Evolutionary conservation across 37 sponge, comb jelly and placozoan species (phyloP).

Genomic region (Cliona cf. orientalis): DNA sequence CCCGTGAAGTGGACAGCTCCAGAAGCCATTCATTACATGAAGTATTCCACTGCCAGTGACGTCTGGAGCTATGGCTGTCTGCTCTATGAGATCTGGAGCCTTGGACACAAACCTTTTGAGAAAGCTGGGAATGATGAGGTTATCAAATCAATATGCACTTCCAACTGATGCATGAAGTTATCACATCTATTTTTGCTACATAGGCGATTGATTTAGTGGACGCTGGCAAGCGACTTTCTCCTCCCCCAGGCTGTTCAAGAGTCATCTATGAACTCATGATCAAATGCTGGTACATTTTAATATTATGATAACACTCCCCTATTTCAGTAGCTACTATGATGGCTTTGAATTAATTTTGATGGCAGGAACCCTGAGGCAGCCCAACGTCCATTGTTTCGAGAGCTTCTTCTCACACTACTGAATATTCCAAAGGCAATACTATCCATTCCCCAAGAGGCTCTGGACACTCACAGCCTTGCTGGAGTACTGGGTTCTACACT

Average conservation of each 20-base stretch:
- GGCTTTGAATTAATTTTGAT: too few relatives aligned
- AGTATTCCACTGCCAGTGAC: neutral
- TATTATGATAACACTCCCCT: neutral
- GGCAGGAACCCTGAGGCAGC: slow-evolving; percentile 12
- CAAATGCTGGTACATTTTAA: slow-evolving; percentile 3
- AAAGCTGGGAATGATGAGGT: neutral
- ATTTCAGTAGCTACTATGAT: too few relatives aligned
- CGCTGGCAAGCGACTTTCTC: slow-evolving; percentile 13
- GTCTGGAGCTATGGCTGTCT: slow-evolving; percentile 9
- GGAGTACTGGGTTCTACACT: slow-evolving; percentile 5
- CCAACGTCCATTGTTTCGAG: slow-evolving; percentile 1
- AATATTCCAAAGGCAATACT: neutral
- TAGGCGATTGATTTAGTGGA: slow-evolving; percentile 1
- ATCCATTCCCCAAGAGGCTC: slow-evolving; percentile 4
- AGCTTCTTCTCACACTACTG: neutral
- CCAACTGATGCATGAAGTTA: neutral
- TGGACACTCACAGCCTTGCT: neutral
- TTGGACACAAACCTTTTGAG: neutral
- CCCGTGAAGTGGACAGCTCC: slow-evolving; percentile 4
- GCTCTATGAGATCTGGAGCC: neutral
- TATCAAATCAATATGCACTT: neutral
- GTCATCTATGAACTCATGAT: slow-evolving; percentile 33
- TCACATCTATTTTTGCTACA: neutral
- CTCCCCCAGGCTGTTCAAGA: slow-evolving; percentile 34
- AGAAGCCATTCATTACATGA: neutral